A percentile compares a stretch with the other conserved stretches of the same genome.
These are phyloP conservation scores for Drosophila mimetica DNA, from an alignment of 2,888 invertebrate genomes.

Conservation along the genomic window DNA sequence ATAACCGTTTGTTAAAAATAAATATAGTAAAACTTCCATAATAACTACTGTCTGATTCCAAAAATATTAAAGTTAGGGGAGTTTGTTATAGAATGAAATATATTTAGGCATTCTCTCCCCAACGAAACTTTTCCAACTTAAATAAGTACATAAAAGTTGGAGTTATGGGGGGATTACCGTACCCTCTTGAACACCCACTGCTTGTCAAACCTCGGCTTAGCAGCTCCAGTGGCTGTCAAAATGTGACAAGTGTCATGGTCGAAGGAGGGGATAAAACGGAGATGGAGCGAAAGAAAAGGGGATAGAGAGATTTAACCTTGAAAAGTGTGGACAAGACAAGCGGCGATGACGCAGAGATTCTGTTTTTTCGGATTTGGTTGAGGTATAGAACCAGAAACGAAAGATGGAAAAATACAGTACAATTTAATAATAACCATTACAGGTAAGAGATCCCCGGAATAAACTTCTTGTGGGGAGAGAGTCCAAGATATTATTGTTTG, in stretches of 20 bases:
- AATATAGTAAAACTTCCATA: neutral
- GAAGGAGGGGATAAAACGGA: neutral
- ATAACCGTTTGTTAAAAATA: constrained; percentile 9
- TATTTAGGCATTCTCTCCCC: neutral
- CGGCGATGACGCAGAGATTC: constrained; percentile 26
- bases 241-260: constrained; percentile 31
- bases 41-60: neutral
- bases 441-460: constrained; percentile 9
- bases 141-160: no score
- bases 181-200: constrained; percentile 3
- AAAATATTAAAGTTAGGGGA: neutral
- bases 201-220: constrained; percentile 10
- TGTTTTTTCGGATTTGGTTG: constrained; percentile 15
- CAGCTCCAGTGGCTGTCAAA: constrained; percentile 32
- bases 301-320: constrained; percentile 44
- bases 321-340: constrained; percentile 41
- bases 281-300: constrained; percentile 16
- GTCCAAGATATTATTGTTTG: constrained; percentile 7
- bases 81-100: no score
- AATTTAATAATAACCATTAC: constrained; percentile 17
- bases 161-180: neutral
- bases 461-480: neutral
- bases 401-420: constrained; percentile 21
- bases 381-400: constrained; percentile 2
- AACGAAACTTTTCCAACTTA: neutral